phyloP scores from a whole-genome alignment of 2,113 vertebrate species.

The Synodontis membranacea region DNA sequence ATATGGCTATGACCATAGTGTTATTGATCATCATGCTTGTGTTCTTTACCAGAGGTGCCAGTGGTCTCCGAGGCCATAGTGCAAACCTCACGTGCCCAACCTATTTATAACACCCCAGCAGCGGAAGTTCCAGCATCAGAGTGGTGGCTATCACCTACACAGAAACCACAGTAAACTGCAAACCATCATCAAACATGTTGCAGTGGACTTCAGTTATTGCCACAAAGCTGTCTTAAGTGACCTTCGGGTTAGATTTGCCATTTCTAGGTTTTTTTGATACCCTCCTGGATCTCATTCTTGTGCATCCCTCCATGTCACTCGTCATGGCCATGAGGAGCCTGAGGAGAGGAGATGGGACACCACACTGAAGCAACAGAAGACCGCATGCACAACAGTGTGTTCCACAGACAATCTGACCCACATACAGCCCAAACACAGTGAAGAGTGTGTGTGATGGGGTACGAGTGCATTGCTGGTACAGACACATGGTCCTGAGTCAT shows the following conservation, averaged over 20 bases:
- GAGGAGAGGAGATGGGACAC: conserved; percentile 85
- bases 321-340: conserved; percentile 95
- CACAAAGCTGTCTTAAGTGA: neutral
- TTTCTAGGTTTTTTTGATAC: conserved; percentile 7
- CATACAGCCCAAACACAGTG: conserved; percentile 87
- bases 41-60: conserved; percentile 87
- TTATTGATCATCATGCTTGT: neutral
- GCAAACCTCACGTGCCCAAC: conserved; percentile 81
- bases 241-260: neutral
- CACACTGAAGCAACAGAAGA: conserved; percentile 83
- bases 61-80: conserved; percentile 82
- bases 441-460: conserved; percentile 84
- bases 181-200: too few relatives aligned
- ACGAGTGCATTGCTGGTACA: conserved; percentile 81
- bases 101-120: conserved; percentile 85
- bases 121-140: conserved; percentile 86
- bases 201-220: too few relatives aligned
- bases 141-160: conserved; percentile 89
- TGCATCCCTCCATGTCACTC: conserved; percentile 90
- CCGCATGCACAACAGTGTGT: conserved; percentile 80
- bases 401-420: conserved; percentile 88
- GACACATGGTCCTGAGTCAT: conserved; percentile 82
- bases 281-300: conserved; percentile 90
- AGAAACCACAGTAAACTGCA: neutral
- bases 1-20: neutral